phyloP scores from a whole-genome alignment of 2,888 invertebrate genomes.

The Hypena proboscidalis region DNA sequence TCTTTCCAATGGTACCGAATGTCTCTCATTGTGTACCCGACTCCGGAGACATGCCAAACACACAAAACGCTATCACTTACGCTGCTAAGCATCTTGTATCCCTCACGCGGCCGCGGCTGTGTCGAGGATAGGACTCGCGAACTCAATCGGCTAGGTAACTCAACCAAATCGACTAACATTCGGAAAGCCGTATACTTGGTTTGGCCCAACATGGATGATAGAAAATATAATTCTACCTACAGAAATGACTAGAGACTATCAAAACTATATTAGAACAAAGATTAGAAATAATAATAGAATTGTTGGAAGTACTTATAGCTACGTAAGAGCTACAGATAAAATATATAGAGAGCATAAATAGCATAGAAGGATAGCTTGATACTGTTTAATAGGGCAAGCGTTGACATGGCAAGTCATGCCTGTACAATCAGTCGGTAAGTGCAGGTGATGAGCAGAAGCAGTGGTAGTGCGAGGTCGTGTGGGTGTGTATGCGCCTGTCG shows the following conservation, averaged over 20 bases:
- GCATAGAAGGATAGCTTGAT: slow-evolving; percentile 6
- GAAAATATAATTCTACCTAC: slow-evolving; percentile 69
- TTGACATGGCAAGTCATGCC: slow-evolving; percentile 28
- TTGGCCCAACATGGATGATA: slow-evolving; percentile 66
- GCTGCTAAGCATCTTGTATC: slow-evolving; percentile 75
- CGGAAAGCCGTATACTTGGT: slow-evolving; percentile 39
- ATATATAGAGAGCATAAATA: slow-evolving; percentile 4
- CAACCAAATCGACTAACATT: slow-evolving; percentile 53
- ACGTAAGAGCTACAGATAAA: neutral
- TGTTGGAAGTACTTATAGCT: slow-evolving; percentile 1
- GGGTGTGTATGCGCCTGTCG: slow-evolving; percentile 64
- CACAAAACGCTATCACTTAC: slow-evolving; percentile 86
- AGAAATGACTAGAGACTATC: slow-evolving; percentile 14
- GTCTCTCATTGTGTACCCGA: slow-evolving; percentile 99
- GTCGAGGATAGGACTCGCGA: slow-evolving; percentile 58
- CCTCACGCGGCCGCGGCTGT: slow-evolving; percentile 60
- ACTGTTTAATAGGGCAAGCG: slow-evolving; percentile 38
- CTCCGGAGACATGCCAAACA: slow-evolving; percentile 88
- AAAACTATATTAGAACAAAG: no score
- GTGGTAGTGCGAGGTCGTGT: slow-evolving; percentile 66
- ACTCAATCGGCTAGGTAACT: slow-evolving; percentile 53
- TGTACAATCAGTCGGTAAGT: slow-evolving; percentile 30
- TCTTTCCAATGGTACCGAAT: slow-evolving; percentile 98
- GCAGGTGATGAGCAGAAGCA: slow-evolving; percentile 50
- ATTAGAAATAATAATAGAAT: slow-evolving; percentile 17